Conservation (phyloP, 2,888 invertebrate genomes). For the Oligia fasciuncula region DNA sequence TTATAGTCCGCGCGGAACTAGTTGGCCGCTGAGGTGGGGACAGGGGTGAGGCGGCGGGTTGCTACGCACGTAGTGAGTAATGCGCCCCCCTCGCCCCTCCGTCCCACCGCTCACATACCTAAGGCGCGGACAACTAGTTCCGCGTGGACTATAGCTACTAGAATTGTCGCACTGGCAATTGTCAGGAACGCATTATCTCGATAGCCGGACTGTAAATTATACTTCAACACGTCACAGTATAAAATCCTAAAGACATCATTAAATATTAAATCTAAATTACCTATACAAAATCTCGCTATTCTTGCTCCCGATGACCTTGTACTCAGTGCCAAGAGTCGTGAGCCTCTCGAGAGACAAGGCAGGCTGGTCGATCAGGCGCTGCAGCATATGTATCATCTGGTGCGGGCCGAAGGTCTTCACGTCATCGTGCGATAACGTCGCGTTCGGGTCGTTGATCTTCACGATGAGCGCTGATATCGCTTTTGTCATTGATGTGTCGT, state of each 20-base stretch:
- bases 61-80: no score
- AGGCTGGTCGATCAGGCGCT: slow-evolving; percentile 90
- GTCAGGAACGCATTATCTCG: no score
- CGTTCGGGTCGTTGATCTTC: slow-evolving; percentile 77
- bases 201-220: neutral
- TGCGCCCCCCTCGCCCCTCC: no score
- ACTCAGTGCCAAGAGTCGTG: slow-evolving; percentile 81
- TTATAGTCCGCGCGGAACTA: neutral
- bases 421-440: slow-evolving; percentile 88
- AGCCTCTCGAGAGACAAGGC: slow-evolving; percentile 89
- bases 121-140: no score
- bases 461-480: slow-evolving; percentile 90
- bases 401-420: slow-evolving; percentile 89
- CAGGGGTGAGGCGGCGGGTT: no score
- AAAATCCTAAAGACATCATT: neutral
- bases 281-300: slow-evolving; percentile 94
- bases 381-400: slow-evolving; percentile 93
- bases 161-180: no score
- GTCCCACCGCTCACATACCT: no score
- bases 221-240: neutral
- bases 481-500: slow-evolving; percentile 92
- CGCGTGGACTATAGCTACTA: neutral
- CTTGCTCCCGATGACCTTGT: slow-evolving; percentile 91
- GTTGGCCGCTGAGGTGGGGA: no score
- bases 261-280: slow-evolving; percentile 27